These are phyloP conservation scores for Micromys minutus DNA, from an alignment of 2,113 vertebrate species.

Conservation along the genomic window DNA sequence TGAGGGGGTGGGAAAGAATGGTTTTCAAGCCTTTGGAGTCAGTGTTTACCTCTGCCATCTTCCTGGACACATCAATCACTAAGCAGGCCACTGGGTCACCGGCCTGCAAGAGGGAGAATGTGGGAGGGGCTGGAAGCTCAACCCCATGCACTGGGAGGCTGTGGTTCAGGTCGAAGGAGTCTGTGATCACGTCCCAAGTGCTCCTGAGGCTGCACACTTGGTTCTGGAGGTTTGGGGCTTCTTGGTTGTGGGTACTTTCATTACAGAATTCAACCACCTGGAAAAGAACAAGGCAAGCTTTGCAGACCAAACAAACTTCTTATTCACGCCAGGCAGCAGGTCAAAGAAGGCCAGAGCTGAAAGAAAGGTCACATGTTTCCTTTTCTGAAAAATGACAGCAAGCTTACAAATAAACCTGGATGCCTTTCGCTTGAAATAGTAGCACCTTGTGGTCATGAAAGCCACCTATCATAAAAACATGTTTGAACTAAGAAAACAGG, in stretches of 20 bases:
- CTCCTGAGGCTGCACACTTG: conserved; percentile 82
- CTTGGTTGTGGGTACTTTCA: conserved; percentile 80
- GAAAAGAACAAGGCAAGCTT: conserved; percentile 21
- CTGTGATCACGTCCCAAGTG: conserved; percentile 81
- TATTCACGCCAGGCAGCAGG: background rate
- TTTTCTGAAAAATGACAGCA: background rate
- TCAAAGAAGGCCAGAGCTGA: background rate
- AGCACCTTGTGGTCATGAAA: background rate
- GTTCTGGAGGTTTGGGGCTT: conserved; percentile 86
- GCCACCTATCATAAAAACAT: background rate
- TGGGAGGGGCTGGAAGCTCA: conserved; percentile 59
- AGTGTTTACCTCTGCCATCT: conserved; percentile 81
- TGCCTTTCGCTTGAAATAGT: conserved; percentile 30
- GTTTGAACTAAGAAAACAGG: conserved; percentile 47
- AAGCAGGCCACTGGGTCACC: conserved; percentile 81
- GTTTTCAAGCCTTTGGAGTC: background rate
- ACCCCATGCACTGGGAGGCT: conserved; percentile 48
- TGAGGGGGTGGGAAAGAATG: background rate
- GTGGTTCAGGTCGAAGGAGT: conserved; percentile 75
- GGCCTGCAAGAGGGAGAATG: conserved; percentile 78
- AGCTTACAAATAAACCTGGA: background rate
- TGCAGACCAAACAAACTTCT: background rate
- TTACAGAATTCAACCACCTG: conserved; percentile 85
- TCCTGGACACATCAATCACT: conserved; percentile 85
- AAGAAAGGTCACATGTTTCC: background rate